phyloP scores from a whole-genome alignment of 2,888 invertebrate genomes.

The Venustoraphidia nigricollis region DNA sequence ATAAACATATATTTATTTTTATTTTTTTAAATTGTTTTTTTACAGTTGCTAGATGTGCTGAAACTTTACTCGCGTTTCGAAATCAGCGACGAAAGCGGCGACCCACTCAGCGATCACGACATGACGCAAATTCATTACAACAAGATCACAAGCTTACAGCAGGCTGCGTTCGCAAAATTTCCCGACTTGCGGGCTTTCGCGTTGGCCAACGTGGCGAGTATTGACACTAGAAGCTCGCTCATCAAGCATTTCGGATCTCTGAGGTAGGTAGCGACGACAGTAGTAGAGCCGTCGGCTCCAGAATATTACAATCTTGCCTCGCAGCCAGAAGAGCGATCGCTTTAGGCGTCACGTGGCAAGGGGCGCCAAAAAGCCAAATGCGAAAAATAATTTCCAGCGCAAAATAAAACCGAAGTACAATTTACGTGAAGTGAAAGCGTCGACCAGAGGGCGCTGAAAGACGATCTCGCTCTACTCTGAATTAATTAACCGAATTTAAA shows the following conservation, averaged over 20 bases:
- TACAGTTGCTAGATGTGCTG: slow-evolving; percentile 82
- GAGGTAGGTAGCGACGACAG: slow-evolving; percentile 39
- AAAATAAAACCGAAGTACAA: too few relatives aligned
- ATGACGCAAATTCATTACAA: slow-evolving; percentile 90
- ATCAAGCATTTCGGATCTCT: slow-evolving; percentile 70
- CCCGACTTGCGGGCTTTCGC: slow-evolving; percentile 75
- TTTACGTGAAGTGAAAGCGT: too few relatives aligned
- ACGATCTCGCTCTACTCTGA: too few relatives aligned
- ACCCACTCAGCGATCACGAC: slow-evolving; percentile 83
- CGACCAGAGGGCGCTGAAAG: too few relatives aligned
- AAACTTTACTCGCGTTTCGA: slow-evolving; percentile 96
- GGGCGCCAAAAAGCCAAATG: too few relatives aligned
- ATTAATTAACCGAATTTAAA: slow-evolving; percentile 5
- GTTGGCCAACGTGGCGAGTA: slow-evolving; percentile 83
- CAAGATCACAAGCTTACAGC: slow-evolving; percentile 79
- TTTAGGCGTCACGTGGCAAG: too few relatives aligned
- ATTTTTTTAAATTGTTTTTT: slow-evolving; percentile 17
- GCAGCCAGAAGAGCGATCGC: too few relatives aligned
- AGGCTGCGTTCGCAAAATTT: slow-evolving; percentile 86
- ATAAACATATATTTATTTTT: too few relatives aligned
- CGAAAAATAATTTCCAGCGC: too few relatives aligned
- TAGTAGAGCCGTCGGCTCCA: too few relatives aligned
- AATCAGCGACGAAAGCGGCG: slow-evolving; percentile 92
- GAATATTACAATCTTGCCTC: too few relatives aligned
- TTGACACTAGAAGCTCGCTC: slow-evolving; percentile 77